These are phyloP conservation scores for Falco novaeseelandiae DNA, from an alignment of 2,797 vertebrate species.

Conservation along the genomic window DNA sequence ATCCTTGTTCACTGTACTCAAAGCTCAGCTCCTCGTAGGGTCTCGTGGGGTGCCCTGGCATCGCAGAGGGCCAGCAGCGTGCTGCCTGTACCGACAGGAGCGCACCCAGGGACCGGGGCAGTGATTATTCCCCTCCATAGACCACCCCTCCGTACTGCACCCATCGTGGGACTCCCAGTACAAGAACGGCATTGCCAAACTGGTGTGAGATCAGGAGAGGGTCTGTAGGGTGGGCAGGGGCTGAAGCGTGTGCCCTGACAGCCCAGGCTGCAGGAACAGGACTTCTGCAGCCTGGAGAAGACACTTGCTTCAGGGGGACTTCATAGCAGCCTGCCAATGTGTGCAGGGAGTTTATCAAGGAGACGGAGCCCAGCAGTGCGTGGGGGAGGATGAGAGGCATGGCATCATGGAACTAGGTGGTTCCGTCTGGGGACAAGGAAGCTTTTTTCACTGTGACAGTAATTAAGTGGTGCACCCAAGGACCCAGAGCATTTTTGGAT, in stretches of 20 bases:
- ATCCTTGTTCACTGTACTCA: neutral
- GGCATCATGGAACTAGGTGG: rapidly evolving
- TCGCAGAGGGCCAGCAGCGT: neutral
- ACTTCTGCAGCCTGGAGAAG: neutral
- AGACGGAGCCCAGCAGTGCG: rapidly evolving
- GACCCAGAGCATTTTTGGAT: neutral
- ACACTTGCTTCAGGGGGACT: neutral
- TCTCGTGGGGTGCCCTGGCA: neutral
- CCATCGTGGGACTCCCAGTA: rapidly evolving
- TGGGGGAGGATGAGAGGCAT: neutral
- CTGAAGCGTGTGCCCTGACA: neutral
- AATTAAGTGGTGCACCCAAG: neutral
- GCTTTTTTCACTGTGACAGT: neutral
- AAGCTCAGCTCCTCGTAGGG: neutral
- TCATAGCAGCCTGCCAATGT: neutral
- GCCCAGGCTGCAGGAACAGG: neutral
- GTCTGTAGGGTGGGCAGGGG: rapidly evolving
- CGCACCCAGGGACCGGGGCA: neutral
- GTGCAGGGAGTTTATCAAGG: neutral
- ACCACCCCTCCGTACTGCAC: rapidly evolving
- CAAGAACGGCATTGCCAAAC: rapidly evolving
- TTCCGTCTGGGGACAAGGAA: neutral
- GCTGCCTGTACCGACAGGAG: rapidly evolving
- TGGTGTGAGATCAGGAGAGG: neutral
- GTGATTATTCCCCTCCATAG: no score